Evolutionary conservation across 2,797 vertebrate species (phyloP), one percentile per base, ranked within the genome.

Genomic region (Siniperca undulata): DNA sequence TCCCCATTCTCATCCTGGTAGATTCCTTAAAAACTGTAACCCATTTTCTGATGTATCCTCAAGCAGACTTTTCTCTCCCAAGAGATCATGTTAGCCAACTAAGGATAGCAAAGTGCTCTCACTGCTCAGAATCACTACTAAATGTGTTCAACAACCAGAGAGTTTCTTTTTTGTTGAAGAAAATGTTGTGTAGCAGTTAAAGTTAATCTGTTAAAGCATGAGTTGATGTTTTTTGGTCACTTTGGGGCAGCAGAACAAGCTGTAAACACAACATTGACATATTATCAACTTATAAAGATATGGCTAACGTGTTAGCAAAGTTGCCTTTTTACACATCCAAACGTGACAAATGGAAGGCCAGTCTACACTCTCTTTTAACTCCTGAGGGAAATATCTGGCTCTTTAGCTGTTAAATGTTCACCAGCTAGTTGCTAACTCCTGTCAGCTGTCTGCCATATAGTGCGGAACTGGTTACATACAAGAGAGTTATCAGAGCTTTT

Each of bases 1-100:
- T 72, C 44, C 65, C 42, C n/a, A 3, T 82, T 71, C 53, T 80
- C 52, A 56, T 55, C 5, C 13, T 62, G 30, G 58, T 71, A 74
- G 73, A 81, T 81, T 81, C 53, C 64, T 69, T 75, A 75, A 83
- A 86, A 84, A 76, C 53, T 46, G 38, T 22, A 81, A 64, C 56
- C 61, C 20, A 81, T 90, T 89, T 89, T 64, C 14, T 12, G 52
- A 44, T 19, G 22, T 66, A 56, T 77, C 59, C 61, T 59, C 65
- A 19, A 65, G 42, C 36, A 76, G 55, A 70, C 58, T 36, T 64
- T 77, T 59, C 59, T 67, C 56, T 66, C 77, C 62, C n/a, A 61
- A 53, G 48, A 76, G 55, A 60, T 44, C 60, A 58, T 3, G 0
- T 74, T 60, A 56, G 34, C 50, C 12, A 67, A 34, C 64, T 52